Evolutionary conservation across 2,888 invertebrate genomes (phyloP), one percentile per base, ranked within the genome.

Genomic region (Lordiphosa andalusiaca): DNA sequence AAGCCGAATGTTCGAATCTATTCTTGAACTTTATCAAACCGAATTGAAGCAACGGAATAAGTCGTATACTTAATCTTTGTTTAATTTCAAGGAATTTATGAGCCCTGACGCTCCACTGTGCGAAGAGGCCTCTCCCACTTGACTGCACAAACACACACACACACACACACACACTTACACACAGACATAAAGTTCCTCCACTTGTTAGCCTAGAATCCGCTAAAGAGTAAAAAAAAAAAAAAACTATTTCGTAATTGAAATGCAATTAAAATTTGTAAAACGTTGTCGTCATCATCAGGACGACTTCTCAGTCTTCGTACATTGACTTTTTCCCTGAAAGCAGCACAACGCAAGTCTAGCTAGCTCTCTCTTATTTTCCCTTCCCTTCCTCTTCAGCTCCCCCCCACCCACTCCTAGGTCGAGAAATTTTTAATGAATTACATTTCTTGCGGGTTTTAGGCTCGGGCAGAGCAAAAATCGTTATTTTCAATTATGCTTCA

Each of bases 201-300:
- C 7, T 40, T 36, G 35, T 52, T 53, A 62, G 38, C 35, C 58
- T 46, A 39, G 25, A 42, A 4, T 4, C 42, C 44, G 33, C 48
- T 39, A 62, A 63, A 61, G 58, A 33, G 16, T 13, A 9, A 7
- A 23, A 48, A 50, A 16, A 48, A 50, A 16, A 58, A 59, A 46
- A 64, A 85, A 82, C 76, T 84, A 82, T 82, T 73, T 68, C 71
- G 69, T 87, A 85, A 87, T 87, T 84, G 85, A 87, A 87, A 85
- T 87, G 86, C 82, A 86, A 87, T 86, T 87, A 87, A 84, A 87
- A 86, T 74, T 71, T 70, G 66, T 70, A 73, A 73, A 76, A 56
- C 76, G 69, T 74, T 73, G 61, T 59, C 63, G 38, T 50, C 52
- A 23, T 30, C 47, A 37, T 40, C 61, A 47, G 49, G 49, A 44